Conservation (phyloP, 2,113 vertebrate species). For the Cavia porcellus region DNA sequence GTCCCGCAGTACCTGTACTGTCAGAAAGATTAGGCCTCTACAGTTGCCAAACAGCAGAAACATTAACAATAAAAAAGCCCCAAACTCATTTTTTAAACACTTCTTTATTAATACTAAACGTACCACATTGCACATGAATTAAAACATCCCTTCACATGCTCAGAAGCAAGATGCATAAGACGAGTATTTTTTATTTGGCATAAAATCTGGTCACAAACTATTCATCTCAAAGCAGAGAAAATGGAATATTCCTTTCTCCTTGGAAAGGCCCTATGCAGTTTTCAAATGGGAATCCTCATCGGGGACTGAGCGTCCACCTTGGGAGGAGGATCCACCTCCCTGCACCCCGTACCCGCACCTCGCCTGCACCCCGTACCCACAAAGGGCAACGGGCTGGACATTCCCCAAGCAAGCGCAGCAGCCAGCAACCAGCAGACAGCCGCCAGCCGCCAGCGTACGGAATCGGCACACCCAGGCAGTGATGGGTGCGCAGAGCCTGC, state of each 20-base stretch:
- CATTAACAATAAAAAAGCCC: neutral
- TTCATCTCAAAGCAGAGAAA: neutral
- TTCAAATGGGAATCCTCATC: neutral
- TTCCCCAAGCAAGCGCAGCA: neutral
- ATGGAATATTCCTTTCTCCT: neutral
- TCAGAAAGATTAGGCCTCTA: neutral
- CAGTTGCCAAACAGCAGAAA: constrained; percentile 37
- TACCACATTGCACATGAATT: neutral
- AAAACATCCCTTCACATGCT: neutral
- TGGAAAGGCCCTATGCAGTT: neutral
- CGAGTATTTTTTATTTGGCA: neutral
- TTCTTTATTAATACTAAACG: neutral
- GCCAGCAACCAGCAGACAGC: no score
- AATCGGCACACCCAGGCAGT: neutral
- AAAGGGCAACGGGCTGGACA: no score
- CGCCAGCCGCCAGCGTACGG: neutral
- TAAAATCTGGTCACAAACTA: constrained; percentile 13
- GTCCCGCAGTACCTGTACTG: neutral
- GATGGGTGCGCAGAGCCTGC: neutral
- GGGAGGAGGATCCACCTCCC: neutral
- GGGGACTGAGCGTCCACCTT: neutral
- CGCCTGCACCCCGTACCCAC: neutral
- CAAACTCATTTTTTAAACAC: neutral
- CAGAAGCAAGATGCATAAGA: neutral
- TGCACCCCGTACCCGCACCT: no score